Percentiles rank a stretch among this genome's conserved stretches.
Evolutionary conservation across 2,113 vertebrate species (phyloP).

Genomic region (Bos javanicus): DNA sequence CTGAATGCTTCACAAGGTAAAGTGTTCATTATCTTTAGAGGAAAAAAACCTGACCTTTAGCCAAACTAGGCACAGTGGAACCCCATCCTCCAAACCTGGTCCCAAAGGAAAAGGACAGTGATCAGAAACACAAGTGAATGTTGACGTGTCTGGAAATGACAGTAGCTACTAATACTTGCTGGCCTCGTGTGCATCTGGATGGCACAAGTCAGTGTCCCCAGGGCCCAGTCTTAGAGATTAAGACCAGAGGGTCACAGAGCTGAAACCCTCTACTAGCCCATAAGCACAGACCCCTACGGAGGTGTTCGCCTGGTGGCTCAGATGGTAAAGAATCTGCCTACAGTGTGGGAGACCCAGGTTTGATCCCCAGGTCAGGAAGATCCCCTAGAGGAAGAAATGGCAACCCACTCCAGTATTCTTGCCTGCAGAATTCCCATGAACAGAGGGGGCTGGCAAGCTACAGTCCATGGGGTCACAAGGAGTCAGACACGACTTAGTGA

Average conservation of each 20-base stretch:
- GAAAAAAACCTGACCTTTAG: background rate
- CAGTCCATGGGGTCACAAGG: background rate
- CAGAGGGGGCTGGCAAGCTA: background rate
- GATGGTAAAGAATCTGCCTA: background rate
- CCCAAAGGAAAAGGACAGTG: background rate
- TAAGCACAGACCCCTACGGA: background rate
- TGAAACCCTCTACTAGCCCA: background rate
- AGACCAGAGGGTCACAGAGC: background rate
- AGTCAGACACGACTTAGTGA: background rate
- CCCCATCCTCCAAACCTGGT: background rate
- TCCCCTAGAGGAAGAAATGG: background rate
- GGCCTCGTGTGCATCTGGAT: background rate
- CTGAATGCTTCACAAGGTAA: background rate
- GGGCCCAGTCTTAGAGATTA: background rate
- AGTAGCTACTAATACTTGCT: background rate
- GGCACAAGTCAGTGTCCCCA: accelerated
- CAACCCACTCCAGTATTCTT: background rate
- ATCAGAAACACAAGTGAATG: background rate
- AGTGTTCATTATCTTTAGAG: background rate
- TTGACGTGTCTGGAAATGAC: background rate
- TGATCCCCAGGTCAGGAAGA: background rate
- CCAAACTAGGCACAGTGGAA: background rate
- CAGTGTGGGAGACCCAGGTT: background rate
- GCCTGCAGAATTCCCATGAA: background rate
- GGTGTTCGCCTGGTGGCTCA: background rate